These are phyloP conservation scores for Temnothorax ravouxi DNA, from an alignment of 2,888 invertebrate genomes.

Conservation along the genomic window DNA sequence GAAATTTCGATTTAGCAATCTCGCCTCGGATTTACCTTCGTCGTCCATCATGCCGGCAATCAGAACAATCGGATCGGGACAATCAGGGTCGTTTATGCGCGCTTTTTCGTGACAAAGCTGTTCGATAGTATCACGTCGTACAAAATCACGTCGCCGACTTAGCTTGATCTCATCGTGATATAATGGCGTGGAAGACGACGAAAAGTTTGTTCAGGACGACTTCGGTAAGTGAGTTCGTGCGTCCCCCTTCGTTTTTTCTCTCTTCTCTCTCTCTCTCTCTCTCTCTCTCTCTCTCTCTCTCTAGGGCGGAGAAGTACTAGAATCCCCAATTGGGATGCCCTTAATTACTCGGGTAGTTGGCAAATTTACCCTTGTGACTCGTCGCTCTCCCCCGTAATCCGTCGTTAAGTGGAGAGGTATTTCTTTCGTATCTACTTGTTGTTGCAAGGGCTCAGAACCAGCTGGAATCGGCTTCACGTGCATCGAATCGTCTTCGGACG, in stretches of 20 bases:
- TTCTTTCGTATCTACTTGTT: slow-evolving; percentile 52
- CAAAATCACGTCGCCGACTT: slow-evolving; percentile 11
- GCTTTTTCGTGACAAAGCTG: neutral
- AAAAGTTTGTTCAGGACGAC: slow-evolving; percentile 41
- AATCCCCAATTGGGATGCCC: slow-evolving; percentile 62
- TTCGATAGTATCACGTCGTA: neutral
- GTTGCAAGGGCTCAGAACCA: slow-evolving; percentile 8
- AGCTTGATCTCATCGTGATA: slow-evolving; percentile 34
- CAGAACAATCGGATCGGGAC: neutral
- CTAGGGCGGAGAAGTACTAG: slow-evolving; percentile 11
- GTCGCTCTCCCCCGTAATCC: slow-evolving; percentile 43
- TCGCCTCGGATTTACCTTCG: slow-evolving; percentile 29
- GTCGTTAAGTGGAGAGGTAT: slow-evolving; percentile 55
- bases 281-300: neutral
- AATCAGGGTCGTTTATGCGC: neutral
- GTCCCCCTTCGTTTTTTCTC: neutral
- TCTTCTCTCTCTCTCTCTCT: neutral
- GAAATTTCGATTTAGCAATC: slow-evolving; percentile 24
- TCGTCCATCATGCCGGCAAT: slow-evolving; percentile 13
- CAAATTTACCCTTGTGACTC: slow-evolving; percentile 66
- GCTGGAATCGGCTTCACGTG: slow-evolving; percentile 29
- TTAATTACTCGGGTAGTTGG: slow-evolving; percentile 71
- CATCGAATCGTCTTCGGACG: slow-evolving; percentile 33
- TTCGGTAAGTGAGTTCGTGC: slow-evolving; percentile 15
- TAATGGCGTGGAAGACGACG: slow-evolving; percentile 26